Evolutionary conservation across 1,140 invertebrate genomes (phyloP), one percentile per base, ranked within the genome.

Genomic region (Aphelenchoides fujianensis): DNA sequence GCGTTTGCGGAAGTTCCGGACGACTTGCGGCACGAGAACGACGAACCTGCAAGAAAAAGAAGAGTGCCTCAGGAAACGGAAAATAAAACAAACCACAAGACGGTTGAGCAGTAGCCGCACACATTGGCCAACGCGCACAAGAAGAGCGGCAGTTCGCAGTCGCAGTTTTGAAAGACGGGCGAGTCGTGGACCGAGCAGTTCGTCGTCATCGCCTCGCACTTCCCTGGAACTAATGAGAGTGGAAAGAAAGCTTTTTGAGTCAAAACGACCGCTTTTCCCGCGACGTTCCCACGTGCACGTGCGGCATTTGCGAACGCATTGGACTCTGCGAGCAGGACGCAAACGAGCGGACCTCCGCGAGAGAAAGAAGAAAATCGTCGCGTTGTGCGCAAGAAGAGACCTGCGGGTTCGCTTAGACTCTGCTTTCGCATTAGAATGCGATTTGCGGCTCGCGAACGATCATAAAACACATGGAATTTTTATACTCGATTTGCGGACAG

Each of bases 1-100:
- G 31, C 75, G 77, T 34, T 74, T 73, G 5, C 75, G 75, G 67
- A 79, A 81, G 63, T 81, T 81, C 48, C 79, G 74, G 70, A 72
- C 77, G 2, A 81, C 73, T 62, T 81, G 77, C 2, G 79, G 79
- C 35, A 81, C 66, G 2, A 81, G 67, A 28, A 81, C 79, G 0
- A 81, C 41, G 31, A 80, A 80, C 41, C 41, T 48, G 12, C 12
- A 48, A 12, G 41, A 23, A 48, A 48, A 48, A 12, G 41, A 23
- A 48, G 23, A 48, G 12, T 48, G 23, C 23, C 12, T 48, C 23
- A 16, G 41, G 23, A 16, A 48, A 12, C 41, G 23, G 23, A 48
- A 48, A 48, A 48, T 12, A 16, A 12, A 48, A 48, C 41, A 61
- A 12, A 61, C 76, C 79, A 81, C 0, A 79, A 48, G 3, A 76